Percentiles rank a stretch among this genome's conserved stretches.
These are phyloP conservation scores for Mythimna albipuncta DNA, from an alignment of 2,888 invertebrate genomes.

Conservation along the genomic window DNA sequence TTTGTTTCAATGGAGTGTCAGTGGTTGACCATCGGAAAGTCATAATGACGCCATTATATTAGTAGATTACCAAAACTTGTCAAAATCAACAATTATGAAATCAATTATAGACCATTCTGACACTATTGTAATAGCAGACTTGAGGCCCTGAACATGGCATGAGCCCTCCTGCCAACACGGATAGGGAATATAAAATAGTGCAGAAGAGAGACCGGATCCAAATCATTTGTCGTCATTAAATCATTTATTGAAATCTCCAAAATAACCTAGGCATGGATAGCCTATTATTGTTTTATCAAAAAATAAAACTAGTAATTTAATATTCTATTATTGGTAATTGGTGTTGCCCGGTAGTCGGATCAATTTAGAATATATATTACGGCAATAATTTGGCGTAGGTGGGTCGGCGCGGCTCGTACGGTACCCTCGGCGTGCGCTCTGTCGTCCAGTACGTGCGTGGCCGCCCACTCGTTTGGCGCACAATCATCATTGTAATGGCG, in stretches of 20 bases:
- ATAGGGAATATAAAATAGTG: not conserved
- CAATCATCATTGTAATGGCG: constrained; percentile 49
- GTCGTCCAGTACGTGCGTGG: constrained; percentile 33
- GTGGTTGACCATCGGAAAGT: too few species aligned
- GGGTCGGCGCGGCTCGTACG: constrained; percentile 28
- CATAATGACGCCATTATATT: too few species aligned
- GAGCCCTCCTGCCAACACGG: not conserved
- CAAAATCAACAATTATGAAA: too few species aligned
- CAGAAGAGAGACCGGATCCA: not conserved
- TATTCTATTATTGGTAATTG: constrained; percentile 61
- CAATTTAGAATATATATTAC: constrained; percentile 57
- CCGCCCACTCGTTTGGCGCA: constrained; percentile 55
- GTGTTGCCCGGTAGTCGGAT: constrained; percentile 58
- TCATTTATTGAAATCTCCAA: constrained; percentile 7
- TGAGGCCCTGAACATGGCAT: not conserved
- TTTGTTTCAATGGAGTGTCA: too few species aligned
- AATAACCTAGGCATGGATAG: not conserved
- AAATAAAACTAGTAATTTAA: constrained; percentile 46
- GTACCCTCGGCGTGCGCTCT: constrained; percentile 34
- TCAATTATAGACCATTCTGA: too few species aligned
- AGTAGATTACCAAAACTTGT: too few species aligned
- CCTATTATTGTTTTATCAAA: constrained; percentile 45
- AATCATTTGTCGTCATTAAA: constrained; percentile 5
- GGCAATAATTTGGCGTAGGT: constrained; percentile 53
- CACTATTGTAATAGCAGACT: too few species aligned